phyloP scores from a whole-genome alignment of 1,140 invertebrate species.

The Dinoponera quadriceps region DNA sequence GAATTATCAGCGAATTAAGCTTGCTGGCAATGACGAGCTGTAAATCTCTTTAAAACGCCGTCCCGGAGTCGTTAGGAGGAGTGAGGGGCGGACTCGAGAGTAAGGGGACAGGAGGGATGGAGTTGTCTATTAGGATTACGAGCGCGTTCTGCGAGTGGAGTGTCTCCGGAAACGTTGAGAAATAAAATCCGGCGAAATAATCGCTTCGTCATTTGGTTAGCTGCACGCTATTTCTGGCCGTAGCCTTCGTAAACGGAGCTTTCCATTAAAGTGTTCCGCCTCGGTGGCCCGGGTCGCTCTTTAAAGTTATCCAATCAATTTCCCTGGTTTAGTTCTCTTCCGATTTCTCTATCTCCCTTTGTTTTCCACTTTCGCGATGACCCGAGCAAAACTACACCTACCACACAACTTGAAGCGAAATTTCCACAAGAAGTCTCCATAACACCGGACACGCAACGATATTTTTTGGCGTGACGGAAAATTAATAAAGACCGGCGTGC shows the following conservation, averaged over 20 bases:
- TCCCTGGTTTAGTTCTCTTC: slow-evolving; percentile 41
- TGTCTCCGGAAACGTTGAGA: slow-evolving; percentile 7
- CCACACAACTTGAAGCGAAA: slow-evolving; percentile 8
- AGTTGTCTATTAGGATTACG: slow-evolving; percentile 41
- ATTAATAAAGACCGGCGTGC: slow-evolving; percentile 27
- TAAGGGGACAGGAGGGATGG: background rate
- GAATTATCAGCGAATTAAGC: slow-evolving; percentile 37
- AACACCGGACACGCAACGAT: background rate
- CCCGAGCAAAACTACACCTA: slow-evolving; percentile 4
- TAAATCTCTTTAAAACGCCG: slow-evolving; percentile 49
- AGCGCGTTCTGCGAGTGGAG: slow-evolving; percentile 11
- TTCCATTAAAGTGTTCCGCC: slow-evolving; percentile 69
- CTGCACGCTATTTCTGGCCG: slow-evolving; percentile 29
- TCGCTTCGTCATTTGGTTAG: slow-evolving; percentile 57
- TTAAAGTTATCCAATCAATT: slow-evolving; percentile 70
- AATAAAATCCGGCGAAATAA: slow-evolving; percentile 56
- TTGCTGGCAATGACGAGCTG: slow-evolving; percentile 22
- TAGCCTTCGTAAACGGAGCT: slow-evolving; percentile 58
- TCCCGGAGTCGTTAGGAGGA: slow-evolving; percentile 6
- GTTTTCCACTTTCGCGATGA: slow-evolving; percentile 10
- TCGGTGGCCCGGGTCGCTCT: slow-evolving; percentile 19
- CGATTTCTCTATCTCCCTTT: slow-evolving; percentile 30
- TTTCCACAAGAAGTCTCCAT: background rate
- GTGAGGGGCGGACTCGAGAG: no score
- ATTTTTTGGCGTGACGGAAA: background rate